Base-by-base conservation (phyloP, 2,113 vertebrate species). In the Pteropus alecto region DNA sequence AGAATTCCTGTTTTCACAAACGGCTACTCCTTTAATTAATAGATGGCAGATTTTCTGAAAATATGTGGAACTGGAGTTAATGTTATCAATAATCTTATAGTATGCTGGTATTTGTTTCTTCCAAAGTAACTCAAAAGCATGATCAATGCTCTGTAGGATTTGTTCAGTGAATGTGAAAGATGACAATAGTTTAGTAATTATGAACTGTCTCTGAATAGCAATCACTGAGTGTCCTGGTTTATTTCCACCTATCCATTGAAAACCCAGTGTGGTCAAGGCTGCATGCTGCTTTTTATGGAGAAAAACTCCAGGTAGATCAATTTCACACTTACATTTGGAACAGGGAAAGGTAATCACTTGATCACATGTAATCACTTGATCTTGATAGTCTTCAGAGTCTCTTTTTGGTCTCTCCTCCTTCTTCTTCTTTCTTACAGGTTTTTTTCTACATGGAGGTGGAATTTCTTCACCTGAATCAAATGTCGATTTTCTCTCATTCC, bases 1-100 rank as follows among this genome's bases (percentile, higher is more conserved):
- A 19, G 96, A 67, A 86, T 99, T 99, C 95, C 94, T 98, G 26
- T 98, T 97, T 89, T 98, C 87, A 77, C 98, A 98, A 82, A 98
- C 28, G 26, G 98, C 97, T 43, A 98, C 26, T 12, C 95, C 97
- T 97, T 98, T 98, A 95, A 98, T 96, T 81, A 98, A 92, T 0
- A 86, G 51, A 63, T 97, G 98, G 28, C 0, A 87, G 79, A 86
- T n/a, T 56, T 96, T 91, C 48, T 60, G 92, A 30, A 76, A 83
- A 63, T 94, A 79, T 43, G 76, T 67, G 9, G 43, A 61, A 12
- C 90, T 97, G 43, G 58, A 71, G 5, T 21, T 77, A 48, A 46
- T 7, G 38, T 16, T 96, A 2, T 82, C 35, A 38, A 60, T 67
- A 14, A 97, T 74, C 74, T 90, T 95, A 3, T 83, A 67, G 10